These are phyloP conservation scores for Chironomus tentans DNA, from an alignment of 2,888 invertebrate species.

Conservation along the genomic window DNA sequence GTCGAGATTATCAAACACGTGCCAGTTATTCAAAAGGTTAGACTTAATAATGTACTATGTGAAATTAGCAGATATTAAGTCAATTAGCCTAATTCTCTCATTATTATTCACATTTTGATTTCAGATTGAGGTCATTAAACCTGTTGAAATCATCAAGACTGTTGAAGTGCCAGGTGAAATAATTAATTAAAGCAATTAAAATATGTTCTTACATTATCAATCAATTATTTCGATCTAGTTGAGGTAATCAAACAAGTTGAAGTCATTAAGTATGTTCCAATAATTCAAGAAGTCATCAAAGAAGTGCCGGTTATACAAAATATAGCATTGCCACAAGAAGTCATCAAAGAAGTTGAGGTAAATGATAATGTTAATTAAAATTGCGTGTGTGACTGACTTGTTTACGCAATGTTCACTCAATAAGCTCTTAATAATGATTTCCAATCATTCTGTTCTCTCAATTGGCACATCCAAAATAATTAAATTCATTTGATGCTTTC, in stretches of 20 bases:
- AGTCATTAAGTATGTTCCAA: conserved; percentile 13
- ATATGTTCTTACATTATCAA: neutral
- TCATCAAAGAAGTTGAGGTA: conserved; percentile 19
- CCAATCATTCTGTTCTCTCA: too few relatives aligned
- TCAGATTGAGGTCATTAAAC: conserved; percentile 17
- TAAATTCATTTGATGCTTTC: too few relatives aligned
- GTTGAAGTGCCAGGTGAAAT: conserved; percentile 5
- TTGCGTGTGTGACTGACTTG: too few relatives aligned
- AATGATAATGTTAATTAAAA: neutral
- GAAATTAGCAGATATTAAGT: too few relatives aligned
- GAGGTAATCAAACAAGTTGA: conserved; percentile 19
- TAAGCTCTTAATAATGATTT: too few relatives aligned
- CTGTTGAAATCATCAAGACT: conserved; percentile 6
- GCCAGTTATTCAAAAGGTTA: conserved; percentile 18
- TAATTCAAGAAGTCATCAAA: conserved; percentile 19
- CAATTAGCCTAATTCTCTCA: too few relatives aligned
- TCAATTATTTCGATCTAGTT: neutral
- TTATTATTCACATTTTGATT: too few relatives aligned
- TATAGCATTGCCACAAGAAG: neutral
- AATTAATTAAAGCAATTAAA: neutral
- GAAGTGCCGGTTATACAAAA: conserved; percentile 3
- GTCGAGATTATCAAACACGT: conserved; percentile 19
- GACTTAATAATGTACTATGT: too few relatives aligned
- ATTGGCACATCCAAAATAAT: too few relatives aligned
- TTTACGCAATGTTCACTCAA: too few relatives aligned